Evolutionary conservation across 2,888 invertebrate species (phyloP), one percentile per base, ranked within the genome.

Genomic region (Polylopha cassiicola): DNA sequence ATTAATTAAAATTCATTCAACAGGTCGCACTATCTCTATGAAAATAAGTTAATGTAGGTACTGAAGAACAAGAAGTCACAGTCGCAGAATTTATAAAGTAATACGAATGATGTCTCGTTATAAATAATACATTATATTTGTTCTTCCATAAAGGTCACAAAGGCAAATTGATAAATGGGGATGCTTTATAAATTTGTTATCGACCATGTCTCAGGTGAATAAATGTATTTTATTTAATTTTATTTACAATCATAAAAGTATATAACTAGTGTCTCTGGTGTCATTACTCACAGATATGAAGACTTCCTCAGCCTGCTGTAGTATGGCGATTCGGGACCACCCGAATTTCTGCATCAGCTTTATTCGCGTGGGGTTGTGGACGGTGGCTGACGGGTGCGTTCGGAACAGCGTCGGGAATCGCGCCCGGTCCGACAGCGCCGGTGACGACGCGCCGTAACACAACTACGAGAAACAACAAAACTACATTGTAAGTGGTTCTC

Each of bases 241-340:
- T 9, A 15, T 17, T 11, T 2, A 5, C 4, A 4, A 18, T 7
- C 15, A 21, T 7, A 36, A 7, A 8, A 14, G 14, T 20, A 10
- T 23, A 7, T 7, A 15, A 9, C 10, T 14, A 9, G 2, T 2
- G 6, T 21, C 5, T 1, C 2, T 22, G 15, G 16, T 3, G 7
- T 2, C n/a, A 16, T 4, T 27, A 71, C 90, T 88, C 73, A 95
- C 95, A 77, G 95, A 94, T 76, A 95, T 94, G 78, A 97, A 97
- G 31, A 99, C 97, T 88, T 99, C 99, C 75, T 99, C 98, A 4
- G 98, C 98, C 74, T 99, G 98, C 71, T 99, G 98, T 48, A 99
- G 82, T 61, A 99, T 99, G 39, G 99, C 98, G 47, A 99, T 96
- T 44, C 96, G 89, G 8, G 95, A 96, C 99, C 99, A 99, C 23